These are phyloP conservation scores for Helleia helle DNA, from an alignment of 2,888 invertebrate species.

Conservation along the genomic window DNA sequence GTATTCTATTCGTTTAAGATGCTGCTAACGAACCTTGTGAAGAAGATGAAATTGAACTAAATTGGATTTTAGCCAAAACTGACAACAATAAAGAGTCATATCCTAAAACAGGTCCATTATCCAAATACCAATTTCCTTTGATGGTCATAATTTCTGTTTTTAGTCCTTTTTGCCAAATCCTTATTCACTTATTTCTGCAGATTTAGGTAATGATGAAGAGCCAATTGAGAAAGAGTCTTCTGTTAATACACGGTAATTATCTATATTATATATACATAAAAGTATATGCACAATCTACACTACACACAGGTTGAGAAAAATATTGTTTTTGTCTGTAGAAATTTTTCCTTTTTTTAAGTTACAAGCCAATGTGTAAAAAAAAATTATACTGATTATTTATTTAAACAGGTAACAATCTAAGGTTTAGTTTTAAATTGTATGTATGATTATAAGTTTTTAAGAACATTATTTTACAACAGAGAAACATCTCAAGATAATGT, in stretches of 20 bases:
- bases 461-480: constrained; percentile 28
- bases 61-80: constrained; percentile 40
- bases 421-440: too few species aligned
- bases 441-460: background rate
- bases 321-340: too few species aligned
- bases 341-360: too few species aligned
- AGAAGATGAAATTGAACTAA: constrained; percentile 49
- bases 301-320: too few species aligned
- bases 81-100: constrained; percentile 20
- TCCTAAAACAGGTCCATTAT: constrained; percentile 36
- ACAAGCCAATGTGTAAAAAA: too few species aligned
- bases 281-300: too few species aligned
- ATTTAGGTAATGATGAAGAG: constrained; percentile 9
- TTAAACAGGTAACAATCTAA: too few species aligned
- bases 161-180: constrained; percentile 17
- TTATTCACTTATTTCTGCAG: constrained; percentile 11
- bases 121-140: background rate
- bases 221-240: constrained; percentile 5
- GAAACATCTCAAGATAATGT: constrained; percentile 35
- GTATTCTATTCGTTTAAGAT: constrained; percentile 30
- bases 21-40: constrained; percentile 43
- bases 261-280: background rate
- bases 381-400: too few species aligned
- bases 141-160: constrained; percentile 11
- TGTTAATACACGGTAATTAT: background rate